phyloP scores from a whole-genome alignment of 1,140 invertebrate genomes.

The Portunus trituberculatus region DNA sequence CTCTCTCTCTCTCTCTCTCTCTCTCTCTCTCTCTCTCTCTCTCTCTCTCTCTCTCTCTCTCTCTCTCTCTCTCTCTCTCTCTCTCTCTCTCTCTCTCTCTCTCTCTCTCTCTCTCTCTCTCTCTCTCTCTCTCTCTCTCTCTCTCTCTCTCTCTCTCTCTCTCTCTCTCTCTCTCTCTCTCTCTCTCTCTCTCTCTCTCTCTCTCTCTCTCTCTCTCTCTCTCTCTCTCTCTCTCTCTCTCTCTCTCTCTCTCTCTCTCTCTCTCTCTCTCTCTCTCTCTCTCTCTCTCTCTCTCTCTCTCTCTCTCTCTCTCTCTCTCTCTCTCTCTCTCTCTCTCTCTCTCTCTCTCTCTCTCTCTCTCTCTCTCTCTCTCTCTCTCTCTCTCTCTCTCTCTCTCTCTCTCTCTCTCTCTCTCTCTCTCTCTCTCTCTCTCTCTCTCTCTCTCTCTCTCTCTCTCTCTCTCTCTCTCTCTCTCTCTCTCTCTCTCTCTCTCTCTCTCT shows the following conservation, averaged over 20 bases:
- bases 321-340: conserved; percentile 41
- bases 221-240: conserved; percentile 51
- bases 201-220: conserved; percentile 38
- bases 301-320: conserved; percentile 49
- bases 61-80: conserved; percentile 53
- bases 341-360: conserved; percentile 53
- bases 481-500: too few species aligned
- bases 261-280: conserved; percentile 30
- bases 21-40: conserved; percentile 49
- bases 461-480: too few species aligned
- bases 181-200: conserved; percentile 54
- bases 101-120: conserved; percentile 43
- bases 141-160: conserved; percentile 47
- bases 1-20: conserved; percentile 55
- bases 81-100: conserved; percentile 50
- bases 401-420: too few species aligned
- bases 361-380: conserved; percentile 50
- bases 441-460: too few species aligned
- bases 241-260: conserved; percentile 54
- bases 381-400: too few species aligned
- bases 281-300: conserved; percentile 55
- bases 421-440: too few species aligned
- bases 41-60: conserved; percentile 41
- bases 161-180: conserved; percentile 46
- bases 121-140: conserved; percentile 53